Conservation (phyloP, 2,888 invertebrate genomes). For the Phaonia tiefii region DNA sequence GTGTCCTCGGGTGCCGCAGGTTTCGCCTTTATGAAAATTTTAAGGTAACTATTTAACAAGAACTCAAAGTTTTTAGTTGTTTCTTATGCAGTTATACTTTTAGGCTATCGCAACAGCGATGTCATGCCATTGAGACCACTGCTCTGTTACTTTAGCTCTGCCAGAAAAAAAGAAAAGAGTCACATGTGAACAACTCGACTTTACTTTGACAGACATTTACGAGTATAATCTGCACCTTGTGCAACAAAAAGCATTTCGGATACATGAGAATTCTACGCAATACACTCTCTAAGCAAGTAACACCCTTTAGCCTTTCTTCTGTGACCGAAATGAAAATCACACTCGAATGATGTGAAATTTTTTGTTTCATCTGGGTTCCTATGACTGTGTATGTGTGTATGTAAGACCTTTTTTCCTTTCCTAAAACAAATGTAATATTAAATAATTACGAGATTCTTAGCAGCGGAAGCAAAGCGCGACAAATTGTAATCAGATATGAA, state of each 20-base stretch:
- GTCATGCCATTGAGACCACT: background rate
- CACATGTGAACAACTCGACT: constrained; percentile 51
- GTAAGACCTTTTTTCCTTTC: background rate
- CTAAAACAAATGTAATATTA: constrained; percentile 23
- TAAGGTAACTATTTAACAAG: too few relatives aligned
- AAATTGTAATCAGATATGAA: too few relatives aligned
- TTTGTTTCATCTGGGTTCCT: too few relatives aligned
- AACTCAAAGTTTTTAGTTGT: too few relatives aligned
- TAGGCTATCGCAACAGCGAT: constrained; percentile 6
- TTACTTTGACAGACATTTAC: constrained; percentile 53
- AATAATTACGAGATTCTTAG: constrained; percentile 19
- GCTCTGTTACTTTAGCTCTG: background rate
- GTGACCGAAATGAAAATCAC: constrained; percentile 68
- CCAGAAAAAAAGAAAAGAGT: constrained; percentile 11
- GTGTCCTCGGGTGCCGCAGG: too few relatives aligned
- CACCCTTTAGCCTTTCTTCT: constrained; percentile 60
- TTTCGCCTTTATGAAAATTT: too few relatives aligned
- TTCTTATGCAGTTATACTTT: too few relatives aligned
- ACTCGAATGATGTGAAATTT: constrained; percentile 24
- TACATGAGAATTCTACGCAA: constrained; percentile 78
- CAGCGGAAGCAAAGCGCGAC: background rate
- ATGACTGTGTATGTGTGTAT: background rate
- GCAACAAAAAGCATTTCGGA: constrained; percentile 69
- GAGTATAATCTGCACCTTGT: constrained; percentile 44
- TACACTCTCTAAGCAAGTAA: constrained; percentile 73